phyloP scores from a whole-genome alignment of 2,797 vertebrate species.

The Melanotaenia trifasciata region DNA sequence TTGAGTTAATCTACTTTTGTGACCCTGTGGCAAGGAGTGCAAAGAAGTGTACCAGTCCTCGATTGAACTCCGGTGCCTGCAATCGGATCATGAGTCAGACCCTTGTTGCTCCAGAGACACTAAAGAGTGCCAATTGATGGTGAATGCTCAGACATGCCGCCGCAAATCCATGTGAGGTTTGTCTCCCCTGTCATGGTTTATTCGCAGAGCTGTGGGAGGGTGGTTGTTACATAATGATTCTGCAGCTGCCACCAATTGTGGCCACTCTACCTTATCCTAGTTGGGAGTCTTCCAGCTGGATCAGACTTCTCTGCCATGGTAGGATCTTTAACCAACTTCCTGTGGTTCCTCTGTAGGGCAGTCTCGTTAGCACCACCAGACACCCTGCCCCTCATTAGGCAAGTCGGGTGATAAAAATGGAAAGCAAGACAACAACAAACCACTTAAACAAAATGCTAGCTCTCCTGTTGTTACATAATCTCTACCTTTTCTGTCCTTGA shows the following conservation, averaged over 20 bases:
- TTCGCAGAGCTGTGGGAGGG: constrained; percentile 18
- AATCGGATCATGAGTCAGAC: constrained; percentile 46
- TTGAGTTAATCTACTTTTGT: constrained; percentile 13
- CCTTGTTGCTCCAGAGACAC: constrained; percentile 8
- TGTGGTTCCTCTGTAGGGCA: constrained; percentile 64
- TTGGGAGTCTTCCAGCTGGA: constrained; percentile 50
- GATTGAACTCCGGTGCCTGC: constrained; percentile 2
- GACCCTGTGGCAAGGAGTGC: not conserved
- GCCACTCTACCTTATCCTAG: constrained; percentile 55
- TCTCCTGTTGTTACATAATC: constrained; percentile 49
- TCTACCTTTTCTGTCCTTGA: constrained; percentile 36
- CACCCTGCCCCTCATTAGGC: constrained; percentile 71
- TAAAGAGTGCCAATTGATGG: constrained; percentile 21
- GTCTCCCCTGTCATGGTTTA: constrained; percentile 40
- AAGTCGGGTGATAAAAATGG: constrained; percentile 72
- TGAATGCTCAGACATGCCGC: constrained; percentile 18
- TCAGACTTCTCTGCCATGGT: constrained; percentile 48
- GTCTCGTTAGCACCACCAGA: constrained; percentile 69
- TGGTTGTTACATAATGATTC: constrained; percentile 52
- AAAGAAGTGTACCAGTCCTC: constrained; percentile 3
- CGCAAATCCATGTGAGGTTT: not conserved
- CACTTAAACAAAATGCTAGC: constrained; percentile 47
- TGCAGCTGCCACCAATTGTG: constrained; percentile 63
- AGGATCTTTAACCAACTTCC: constrained; percentile 74
- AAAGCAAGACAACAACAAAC: constrained; percentile 70